These are phyloP conservation scores for Mythimna albipuncta DNA, from an alignment of 2,888 invertebrate species.

Conservation along the genomic window DNA sequence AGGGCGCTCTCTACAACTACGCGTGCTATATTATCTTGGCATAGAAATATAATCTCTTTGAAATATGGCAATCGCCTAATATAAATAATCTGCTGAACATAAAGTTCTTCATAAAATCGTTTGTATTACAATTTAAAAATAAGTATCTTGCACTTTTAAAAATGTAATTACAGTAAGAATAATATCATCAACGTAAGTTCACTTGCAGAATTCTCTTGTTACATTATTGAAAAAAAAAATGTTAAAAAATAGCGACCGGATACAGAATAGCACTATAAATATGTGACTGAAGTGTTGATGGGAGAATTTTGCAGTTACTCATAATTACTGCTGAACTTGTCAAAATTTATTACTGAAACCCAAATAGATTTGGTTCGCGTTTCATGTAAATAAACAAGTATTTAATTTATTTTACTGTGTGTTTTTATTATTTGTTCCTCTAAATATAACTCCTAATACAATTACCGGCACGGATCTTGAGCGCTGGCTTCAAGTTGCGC, in stretches of 20 bases:
- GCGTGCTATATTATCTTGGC: constrained; percentile 65
- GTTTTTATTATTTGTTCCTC: constrained; percentile 65
- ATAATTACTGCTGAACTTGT: constrained; percentile 80
- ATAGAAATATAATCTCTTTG: constrained; percentile 67
- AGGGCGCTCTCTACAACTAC: constrained; percentile 67
- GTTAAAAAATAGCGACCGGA: constrained; percentile 30
- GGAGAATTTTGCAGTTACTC: constrained; percentile 80
- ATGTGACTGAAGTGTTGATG: constrained; percentile 45
- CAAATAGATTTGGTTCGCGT: constrained; percentile 87
- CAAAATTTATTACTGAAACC: constrained; percentile 82
- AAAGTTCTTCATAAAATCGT: constrained; percentile 66
- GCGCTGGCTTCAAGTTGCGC: too few species aligned
- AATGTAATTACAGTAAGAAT: constrained; percentile 82
- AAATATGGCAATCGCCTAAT: constrained; percentile 64
- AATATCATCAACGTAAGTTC: constrained; percentile 70
- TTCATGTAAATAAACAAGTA: constrained; percentile 91
- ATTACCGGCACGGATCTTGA: too few species aligned
- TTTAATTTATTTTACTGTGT: constrained; percentile 82
- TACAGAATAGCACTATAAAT: constrained; percentile 55
- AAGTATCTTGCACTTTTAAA: constrained; percentile 85
- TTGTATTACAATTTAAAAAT: constrained; percentile 85
- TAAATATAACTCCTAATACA: neutral
- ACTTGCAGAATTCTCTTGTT: constrained; percentile 77
- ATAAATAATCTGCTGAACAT: constrained; percentile 66
- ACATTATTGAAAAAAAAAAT: constrained; percentile 53